Evolutionary conservation across 2,113 vertebrate genomes (phyloP).

Genomic region (Ctenodactylus gundi): DNA sequence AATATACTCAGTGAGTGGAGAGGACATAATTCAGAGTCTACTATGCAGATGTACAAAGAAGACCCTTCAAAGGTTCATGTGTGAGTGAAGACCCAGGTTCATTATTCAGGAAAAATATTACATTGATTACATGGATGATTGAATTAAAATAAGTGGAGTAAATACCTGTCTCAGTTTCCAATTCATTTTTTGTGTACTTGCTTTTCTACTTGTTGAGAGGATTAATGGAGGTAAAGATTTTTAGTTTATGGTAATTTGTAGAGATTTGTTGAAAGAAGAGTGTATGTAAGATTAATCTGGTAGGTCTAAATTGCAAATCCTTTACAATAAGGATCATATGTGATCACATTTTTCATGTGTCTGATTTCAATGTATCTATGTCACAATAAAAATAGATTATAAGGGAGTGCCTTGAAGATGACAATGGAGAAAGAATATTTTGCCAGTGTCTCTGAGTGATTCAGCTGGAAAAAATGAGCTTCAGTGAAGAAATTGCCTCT

Average conservation of each 20-base stretch:
- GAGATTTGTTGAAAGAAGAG: neutral
- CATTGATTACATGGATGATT: neutral
- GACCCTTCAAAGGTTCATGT: neutral
- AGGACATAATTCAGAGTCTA: neutral
- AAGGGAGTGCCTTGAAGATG: too few species aligned
- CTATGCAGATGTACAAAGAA: neutral
- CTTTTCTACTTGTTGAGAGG: neutral
- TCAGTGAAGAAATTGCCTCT: too few species aligned
- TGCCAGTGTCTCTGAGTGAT: too few species aligned
- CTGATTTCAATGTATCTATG: neutral
- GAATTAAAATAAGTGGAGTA: neutral
- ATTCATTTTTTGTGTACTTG: neutral
- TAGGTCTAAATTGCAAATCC: neutral
- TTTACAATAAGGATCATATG: too few species aligned
- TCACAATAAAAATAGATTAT: too few species aligned
- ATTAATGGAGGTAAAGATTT: neutral
- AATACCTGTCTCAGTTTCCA: neutral
- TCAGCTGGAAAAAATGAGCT: too few species aligned
- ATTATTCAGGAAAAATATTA: neutral
- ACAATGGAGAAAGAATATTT: neutral
- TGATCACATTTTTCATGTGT: neutral
- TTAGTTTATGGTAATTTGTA: neutral
- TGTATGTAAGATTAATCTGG: neutral
- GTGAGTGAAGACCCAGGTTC: neutral
- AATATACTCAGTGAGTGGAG: too few species aligned